Base-by-base conservation (phyloP, 1,140 invertebrate species). In the Caerostris extrusa region DNA sequence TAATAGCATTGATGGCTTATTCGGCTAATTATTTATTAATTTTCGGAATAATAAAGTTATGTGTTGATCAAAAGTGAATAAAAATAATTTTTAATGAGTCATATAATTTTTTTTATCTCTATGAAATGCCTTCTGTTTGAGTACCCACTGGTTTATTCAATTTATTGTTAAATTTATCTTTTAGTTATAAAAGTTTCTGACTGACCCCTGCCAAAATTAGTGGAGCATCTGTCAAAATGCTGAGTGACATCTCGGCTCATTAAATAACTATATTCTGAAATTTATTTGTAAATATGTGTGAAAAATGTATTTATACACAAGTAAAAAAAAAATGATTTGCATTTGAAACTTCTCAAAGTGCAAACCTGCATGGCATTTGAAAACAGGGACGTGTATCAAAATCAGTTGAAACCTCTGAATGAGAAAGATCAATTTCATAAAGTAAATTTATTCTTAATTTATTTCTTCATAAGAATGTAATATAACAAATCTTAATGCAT, bases 331-430 rank as follows among this genome's bases (percentile, higher is more conserved):
- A 77, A 12, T 77, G 0, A 50, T 77, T 53, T 77, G 5, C 0
- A 12, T 50, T 77, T 2, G 53, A 34, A 3, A 77, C 34, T 77
- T 34, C 34, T 50, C 71, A 77, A 12, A 50, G 5, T 53, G 6
- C 71, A 77, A 77, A 14, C 71, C 71, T 77, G 71, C 34, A 50
- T 77, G 71, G 71, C 53, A 53, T 77, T 50, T 50, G 34, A 77
- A 53, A 50, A 71, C 7, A 71, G 17, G 67, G 69, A 53, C 3
- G 34, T 17, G 17, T 64, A 14, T 2, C 17, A 8, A 12, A 10
- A 53, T 10, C 69, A 10, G 12, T 12, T 77, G 71, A 77, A 69
- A 77, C 71, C 71, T 12, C 3, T 50, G 71, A 77, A 77, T 77
- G 71, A 77, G 71, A 77, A 77, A 77, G 71, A 77, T 34, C 34